Evolutionary conservation across 1,140 invertebrate genomes (phyloP), one percentile per base, ranked within the genome.

Genomic region (Araneus ventricosus): DNA sequence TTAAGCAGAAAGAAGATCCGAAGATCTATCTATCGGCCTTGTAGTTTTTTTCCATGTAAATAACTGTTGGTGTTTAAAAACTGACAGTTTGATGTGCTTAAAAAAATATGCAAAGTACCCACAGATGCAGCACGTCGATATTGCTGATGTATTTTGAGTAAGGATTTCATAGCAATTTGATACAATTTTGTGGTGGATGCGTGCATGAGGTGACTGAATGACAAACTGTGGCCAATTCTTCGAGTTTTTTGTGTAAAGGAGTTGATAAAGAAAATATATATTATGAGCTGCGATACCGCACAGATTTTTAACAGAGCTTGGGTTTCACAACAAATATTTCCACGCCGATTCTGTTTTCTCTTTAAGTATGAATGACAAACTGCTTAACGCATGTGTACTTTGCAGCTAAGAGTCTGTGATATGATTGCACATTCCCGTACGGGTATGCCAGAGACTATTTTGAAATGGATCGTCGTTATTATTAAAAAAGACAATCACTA

Each of bases 381-480:
- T 57, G 70, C 57, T 41, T 39, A 82, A 59, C 5, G 89, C 70
- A 84, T 86, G 91, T 34, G 59, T 93, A 93, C 84, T 88, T 86
- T 93, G 91, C 84, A 93, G 91, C 91, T 93, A 93, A 93, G 67
- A 59, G 91, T 93, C 91, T 93, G 91, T 93, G 91, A 93, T 93
- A 93, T 79, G 91, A 93, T 52, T 93, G 91, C 91, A 93, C 91
- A 93, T 93, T 93, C 85, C 91, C 85, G 57, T 61, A 57, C 34
- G 91, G 91, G 91, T 88, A 93, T 79, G 91, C 39, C 87, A 75
- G 67, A 87, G 80, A 91, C 79, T 85, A 85, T 80, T 93, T 93
- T 79, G 91, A 87, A 93, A n/a, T 22, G 52, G 63, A 82, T 57
- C 75, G 39, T 39, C 84, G 39, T 61, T 3, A 41, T 37, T 52